phyloP scores from a whole-genome alignment of 1,140 invertebrate species.

The Camponotus vicinus region DNA sequence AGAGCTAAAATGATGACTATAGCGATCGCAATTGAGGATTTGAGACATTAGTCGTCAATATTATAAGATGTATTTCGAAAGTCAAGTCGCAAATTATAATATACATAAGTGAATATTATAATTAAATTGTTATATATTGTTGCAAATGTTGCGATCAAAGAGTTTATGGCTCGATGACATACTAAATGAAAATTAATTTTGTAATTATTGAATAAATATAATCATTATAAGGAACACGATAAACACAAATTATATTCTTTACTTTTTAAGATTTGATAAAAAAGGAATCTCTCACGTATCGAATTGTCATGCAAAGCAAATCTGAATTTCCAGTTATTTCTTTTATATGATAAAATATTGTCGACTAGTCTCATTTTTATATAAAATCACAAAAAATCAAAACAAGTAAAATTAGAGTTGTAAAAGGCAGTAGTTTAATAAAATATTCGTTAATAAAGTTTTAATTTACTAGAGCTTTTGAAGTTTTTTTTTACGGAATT shows the following conservation, averaged over 20 bases:
- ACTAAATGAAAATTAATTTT: neutral
- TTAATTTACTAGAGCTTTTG: neutral
- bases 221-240: too few relatives aligned
- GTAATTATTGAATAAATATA: neutral
- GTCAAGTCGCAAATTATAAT: conserved; percentile 6
- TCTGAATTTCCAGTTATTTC: neutral
- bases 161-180: neutral
- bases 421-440: neutral
- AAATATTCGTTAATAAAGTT: neutral
- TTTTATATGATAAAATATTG: neutral
- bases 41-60: neutral
- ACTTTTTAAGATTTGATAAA: neutral
- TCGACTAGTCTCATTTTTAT: neutral
- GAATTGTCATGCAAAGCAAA: neutral
- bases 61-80: conserved; percentile 6
- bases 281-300: neutral
- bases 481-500: neutral
- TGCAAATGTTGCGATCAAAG: neutral
- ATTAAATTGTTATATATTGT: neutral
- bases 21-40: neutral
- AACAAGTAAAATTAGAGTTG: neutral
- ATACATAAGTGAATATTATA: neutral
- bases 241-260: neutral
- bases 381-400: neutral
- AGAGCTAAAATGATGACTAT: neutral